phyloP scores from a whole-genome alignment of 2,888 invertebrate species.

The Cryptocheilus praepositus region DNA sequence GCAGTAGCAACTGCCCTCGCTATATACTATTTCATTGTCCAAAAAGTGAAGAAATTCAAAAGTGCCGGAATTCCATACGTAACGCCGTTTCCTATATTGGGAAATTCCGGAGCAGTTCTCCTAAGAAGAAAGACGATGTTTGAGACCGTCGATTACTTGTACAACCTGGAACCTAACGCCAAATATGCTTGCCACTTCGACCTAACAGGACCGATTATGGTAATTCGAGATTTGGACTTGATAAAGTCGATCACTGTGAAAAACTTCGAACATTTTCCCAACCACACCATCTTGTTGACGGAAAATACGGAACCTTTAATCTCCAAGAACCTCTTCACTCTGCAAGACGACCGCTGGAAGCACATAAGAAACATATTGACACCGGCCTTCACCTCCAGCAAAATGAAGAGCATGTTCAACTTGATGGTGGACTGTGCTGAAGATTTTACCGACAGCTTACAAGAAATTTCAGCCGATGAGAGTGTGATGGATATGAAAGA shows the following conservation, averaged over 20 bases:
- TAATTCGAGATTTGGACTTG: slow-evolving; percentile 63
- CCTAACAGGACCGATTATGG: slow-evolving; percentile 48
- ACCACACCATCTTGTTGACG: slow-evolving; percentile 54
- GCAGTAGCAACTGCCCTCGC: slow-evolving; percentile 18
- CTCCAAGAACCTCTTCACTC: slow-evolving; percentile 50
- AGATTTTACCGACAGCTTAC: slow-evolving; percentile 38
- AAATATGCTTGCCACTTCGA: slow-evolving; percentile 58
- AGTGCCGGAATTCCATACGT: slow-evolving; percentile 35
- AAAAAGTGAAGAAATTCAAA: slow-evolving; percentile 24
- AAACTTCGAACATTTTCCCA: slow-evolving; percentile 52
- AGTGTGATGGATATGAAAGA: slow-evolving; percentile 69
- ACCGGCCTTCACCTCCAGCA: slow-evolving; percentile 53
- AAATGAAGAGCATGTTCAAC: slow-evolving; percentile 55
- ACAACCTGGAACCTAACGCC: slow-evolving; percentile 41
- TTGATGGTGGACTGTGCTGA: slow-evolving; percentile 52
- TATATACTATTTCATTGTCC: slow-evolving; percentile 25
- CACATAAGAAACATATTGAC: slow-evolving; percentile 44
- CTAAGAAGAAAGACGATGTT: slow-evolving; percentile 24
- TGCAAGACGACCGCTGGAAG: slow-evolving; percentile 55
- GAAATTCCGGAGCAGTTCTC: slow-evolving; percentile 35
- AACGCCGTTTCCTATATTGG: slow-evolving; percentile 35
- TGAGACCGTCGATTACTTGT: slow-evolving; percentile 25
- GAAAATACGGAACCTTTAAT: slow-evolving; percentile 56
- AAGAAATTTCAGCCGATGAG: slow-evolving; percentile 30
- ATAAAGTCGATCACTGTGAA: slow-evolving; percentile 59